These are phyloP conservation scores for Hermodice carunculata DNA, from an alignment of 2,888 invertebrate species.

Conservation along the genomic window DNA sequence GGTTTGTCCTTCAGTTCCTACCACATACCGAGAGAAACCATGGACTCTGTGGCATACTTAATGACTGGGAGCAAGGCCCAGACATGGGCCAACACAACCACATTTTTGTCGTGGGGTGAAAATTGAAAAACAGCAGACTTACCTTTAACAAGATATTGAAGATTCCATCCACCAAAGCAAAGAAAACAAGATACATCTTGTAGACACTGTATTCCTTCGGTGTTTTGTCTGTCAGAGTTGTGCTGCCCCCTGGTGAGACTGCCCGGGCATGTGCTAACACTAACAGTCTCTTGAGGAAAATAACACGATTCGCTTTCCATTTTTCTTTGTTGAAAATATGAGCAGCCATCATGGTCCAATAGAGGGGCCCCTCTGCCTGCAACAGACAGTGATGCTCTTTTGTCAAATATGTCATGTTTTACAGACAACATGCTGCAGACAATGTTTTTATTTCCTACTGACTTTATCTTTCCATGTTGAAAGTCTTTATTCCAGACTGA, in stretches of 20 bases:
- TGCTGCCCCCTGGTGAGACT: constrained; percentile 75
- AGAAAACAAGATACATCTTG: constrained; percentile 87
- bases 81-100: no score
- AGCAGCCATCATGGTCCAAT: constrained; percentile 85
- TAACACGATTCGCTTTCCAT: constrained; percentile 81
- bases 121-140: constrained; percentile 47
- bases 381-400: no score
- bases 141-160: constrained; percentile 91
- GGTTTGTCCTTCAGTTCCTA: no score
- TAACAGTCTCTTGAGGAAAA: constrained; percentile 83
- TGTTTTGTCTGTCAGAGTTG: constrained; percentile 58
- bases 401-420: no score
- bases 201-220: constrained; percentile 81
- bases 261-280: constrained; percentile 83
- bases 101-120: no score
- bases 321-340: constrained; percentile 82
- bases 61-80: no score
- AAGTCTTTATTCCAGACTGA: no score
- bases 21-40: no score
- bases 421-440: no score
- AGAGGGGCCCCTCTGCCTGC: constrained; percentile 89
- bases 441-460: no score
- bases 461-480: no score
- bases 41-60: no score
- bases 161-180: constrained; percentile 86